Evolutionary conservation across 2,113 vertebrate species (phyloP), one percentile per base, ranked within the genome.

Genomic region (Epinephelus lanceolatus): DNA sequence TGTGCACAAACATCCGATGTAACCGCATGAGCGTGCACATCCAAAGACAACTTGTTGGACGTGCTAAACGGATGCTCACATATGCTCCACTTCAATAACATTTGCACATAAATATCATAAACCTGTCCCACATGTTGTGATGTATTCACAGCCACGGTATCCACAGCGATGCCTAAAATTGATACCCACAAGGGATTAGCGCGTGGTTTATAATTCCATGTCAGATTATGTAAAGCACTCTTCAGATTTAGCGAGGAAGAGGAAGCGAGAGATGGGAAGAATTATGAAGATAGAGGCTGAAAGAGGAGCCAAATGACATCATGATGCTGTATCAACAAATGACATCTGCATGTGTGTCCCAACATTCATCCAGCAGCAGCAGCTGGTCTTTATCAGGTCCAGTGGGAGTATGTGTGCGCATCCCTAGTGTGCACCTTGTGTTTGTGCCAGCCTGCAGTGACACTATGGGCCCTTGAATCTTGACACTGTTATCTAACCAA

Each of bases 191-290:
- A n/a, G 51, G 81, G 88, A 90, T 91, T 84, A 87, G 59, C 60
- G 49, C 6, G 14, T 68, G 76, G 73, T 79, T 91, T 79, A 79
- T 86, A 86, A 89, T 81, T 72, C 86, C 84, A 80, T 80, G 73
- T 76, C 61, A 76, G 69, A 86, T 93, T 91, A 91, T 77, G 30
- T 87, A 84, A 91, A 23, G 65, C 73, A 60, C 85, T 92, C 67
- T 86, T 69, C 79, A 87, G 80, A 91, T 88, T 81, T 88, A 84
- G 30, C 65, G 10, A n/a, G 23, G 66, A 69, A 78, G 65, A 86
- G 55, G 15, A 77, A 76, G 47, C 49, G 65, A 84, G 25, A 17
- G 27, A 72, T 47, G n/a, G 72, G 30, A 65, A 61, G 83, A 80
- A 56, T 77, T 52, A 66, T 76, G 62, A 56, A 61, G 66, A 42